Evolutionary conservation across 1,140 invertebrate genomes (phyloP).

Genomic region (Leptopilina boulardi): DNA sequence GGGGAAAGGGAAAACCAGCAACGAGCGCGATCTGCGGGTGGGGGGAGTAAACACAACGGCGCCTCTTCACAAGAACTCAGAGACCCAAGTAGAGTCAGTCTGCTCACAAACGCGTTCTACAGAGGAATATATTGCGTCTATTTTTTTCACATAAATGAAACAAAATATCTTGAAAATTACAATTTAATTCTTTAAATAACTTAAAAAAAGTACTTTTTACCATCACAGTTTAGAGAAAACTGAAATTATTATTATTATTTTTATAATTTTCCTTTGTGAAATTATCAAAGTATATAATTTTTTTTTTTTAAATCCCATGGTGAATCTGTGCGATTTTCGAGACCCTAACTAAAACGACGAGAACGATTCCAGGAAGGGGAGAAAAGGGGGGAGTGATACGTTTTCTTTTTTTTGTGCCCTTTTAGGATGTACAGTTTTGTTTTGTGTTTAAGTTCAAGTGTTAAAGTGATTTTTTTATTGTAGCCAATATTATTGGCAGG

Average conservation of each 20-base stretch:
- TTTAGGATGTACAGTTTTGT: conserved; percentile 15
- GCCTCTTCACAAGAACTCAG: conserved; percentile 52
- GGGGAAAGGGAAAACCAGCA: conserved; percentile 11
- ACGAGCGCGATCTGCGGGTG: conserved; percentile 26
- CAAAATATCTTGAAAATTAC: not conserved
- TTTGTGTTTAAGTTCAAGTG: conserved; percentile 3
- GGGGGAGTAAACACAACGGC: conserved; percentile 67
- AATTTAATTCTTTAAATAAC: not conserved
- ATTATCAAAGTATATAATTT: not conserved
- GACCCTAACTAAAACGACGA: not conserved
- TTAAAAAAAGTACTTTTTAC: not conserved
- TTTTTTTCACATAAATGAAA: not conserved
- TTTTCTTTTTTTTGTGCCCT: conserved; percentile 27
- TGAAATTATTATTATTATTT: not conserved
- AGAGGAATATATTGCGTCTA: not conserved
- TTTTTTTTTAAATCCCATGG: conserved; percentile 11
- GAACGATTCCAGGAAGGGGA: conserved; percentile 19
- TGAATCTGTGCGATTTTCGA: not conserved
- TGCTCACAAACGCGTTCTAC: conserved; percentile 53
- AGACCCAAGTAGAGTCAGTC: conserved; percentile 47
- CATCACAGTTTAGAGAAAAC: not conserved
- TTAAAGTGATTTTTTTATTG: not conserved
- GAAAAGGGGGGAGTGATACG: conserved; percentile 32
- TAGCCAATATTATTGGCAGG: not conserved
- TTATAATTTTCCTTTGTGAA: not conserved